phyloP scores from a whole-genome alignment of 92 coral and sea anemone species.

The Bergia sp. region DNA sequence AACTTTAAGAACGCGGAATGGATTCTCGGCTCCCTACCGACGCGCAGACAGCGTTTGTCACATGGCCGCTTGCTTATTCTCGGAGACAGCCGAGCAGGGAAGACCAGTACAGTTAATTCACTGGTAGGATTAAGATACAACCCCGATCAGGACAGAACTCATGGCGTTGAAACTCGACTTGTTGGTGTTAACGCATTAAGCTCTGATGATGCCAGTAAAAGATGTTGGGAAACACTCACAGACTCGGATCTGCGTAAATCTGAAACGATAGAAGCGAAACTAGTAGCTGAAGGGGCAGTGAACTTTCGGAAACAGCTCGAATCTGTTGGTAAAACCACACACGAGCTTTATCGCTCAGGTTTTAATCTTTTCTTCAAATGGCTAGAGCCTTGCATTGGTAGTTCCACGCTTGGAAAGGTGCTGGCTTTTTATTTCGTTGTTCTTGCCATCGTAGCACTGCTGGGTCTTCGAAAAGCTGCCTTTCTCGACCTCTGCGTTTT shows the following conservation, averaged over 20 bases:
- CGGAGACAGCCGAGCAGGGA: constrained; percentile 10
- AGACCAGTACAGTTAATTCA: neutral
- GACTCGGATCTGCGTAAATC: neutral
- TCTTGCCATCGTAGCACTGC: neutral
- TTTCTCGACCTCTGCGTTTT: neutral
- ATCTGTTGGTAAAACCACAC: neutral
- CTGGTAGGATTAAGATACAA: neutral
- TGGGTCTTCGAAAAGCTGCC: neutral
- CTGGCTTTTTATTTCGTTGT: neutral
- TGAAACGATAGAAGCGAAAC: constrained; percentile 5
- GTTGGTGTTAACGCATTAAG: neutral
- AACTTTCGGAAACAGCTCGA: neutral
- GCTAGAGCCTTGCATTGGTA: constrained; percentile 6
- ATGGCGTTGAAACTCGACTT: constrained; percentile 18
- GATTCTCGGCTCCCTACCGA: neutral
- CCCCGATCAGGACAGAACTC: constrained; percentile 6
- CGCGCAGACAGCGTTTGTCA: neutral
- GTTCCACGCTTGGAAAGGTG: neutral
- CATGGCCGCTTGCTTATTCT: constrained; percentile 2
- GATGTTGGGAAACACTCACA: neutral
- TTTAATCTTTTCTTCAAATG: neutral
- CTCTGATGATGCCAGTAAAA: neutral
- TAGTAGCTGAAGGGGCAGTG: neutral
- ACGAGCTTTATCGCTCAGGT: neutral
- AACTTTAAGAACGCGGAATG: neutral